Conservation (phyloP, 2,113 vertebrate genomes). For the Melanerpes formicivorus region DNA sequence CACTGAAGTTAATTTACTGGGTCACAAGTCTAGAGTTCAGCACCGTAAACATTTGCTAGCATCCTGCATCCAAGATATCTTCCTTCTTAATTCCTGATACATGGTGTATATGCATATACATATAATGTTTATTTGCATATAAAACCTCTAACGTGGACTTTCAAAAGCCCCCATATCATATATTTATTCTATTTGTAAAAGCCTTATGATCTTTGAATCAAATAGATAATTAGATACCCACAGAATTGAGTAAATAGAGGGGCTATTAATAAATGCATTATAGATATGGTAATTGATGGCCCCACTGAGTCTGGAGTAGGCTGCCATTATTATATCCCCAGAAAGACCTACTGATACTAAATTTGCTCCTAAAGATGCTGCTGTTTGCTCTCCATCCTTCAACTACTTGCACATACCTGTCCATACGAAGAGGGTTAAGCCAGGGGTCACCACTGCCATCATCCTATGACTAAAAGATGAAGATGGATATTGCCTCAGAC, state of each 20-base stretch:
- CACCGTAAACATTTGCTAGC: background rate
- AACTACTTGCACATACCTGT: background rate
- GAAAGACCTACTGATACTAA: background rate
- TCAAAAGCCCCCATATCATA: background rate
- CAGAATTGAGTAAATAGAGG: background rate
- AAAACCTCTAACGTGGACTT: background rate
- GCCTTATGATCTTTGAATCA: background rate
- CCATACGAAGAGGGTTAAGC: background rate
- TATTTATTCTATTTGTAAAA: background rate
- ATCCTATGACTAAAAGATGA: background rate
- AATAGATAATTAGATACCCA: constrained; percentile 3
- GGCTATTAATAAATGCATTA: background rate
- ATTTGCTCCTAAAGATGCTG: background rate
- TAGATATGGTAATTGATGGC: background rate
- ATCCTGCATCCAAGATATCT: background rate
- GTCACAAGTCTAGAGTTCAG: background rate
- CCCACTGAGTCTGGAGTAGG: background rate
- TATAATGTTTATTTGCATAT: background rate
- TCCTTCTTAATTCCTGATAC: background rate
- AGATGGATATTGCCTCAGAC: background rate
- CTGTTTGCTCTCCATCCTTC: background rate
- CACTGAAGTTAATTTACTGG: background rate
- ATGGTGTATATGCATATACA: background rate
- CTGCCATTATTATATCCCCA: background rate
- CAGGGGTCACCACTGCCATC: background rate